phyloP scores from a whole-genome alignment of 2,113 vertebrate species.

The Podiceps cristatus region DNA sequence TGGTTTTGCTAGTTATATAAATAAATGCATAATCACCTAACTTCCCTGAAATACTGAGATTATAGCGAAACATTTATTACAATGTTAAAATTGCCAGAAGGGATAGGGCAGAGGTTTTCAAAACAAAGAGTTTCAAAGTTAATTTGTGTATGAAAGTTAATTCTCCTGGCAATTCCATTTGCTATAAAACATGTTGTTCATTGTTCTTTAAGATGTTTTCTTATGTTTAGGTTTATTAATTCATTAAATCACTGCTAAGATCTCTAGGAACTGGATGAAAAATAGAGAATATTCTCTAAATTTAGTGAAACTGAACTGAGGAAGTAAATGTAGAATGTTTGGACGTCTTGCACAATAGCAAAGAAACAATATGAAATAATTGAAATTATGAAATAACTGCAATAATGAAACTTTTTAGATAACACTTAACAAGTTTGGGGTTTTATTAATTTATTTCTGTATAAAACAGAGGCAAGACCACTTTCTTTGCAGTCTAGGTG shows the following conservation, averaged over 20 bases:
- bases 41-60: conserved; percentile 5
- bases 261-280: neutral
- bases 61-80: neutral
- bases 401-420: neutral
- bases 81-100: conserved; percentile 22
- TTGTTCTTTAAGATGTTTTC: conserved; percentile 49
- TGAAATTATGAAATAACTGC: no score
- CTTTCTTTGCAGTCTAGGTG: neutral
- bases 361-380: neutral
- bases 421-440: neutral
- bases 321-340: neutral
- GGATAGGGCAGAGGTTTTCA: conserved; percentile 50
- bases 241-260: conserved; percentile 53
- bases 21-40: conserved; percentile 2
- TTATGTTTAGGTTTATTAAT: conserved; percentile 48
- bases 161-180: conserved; percentile 39
- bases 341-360: neutral
- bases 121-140: conserved; percentile 43
- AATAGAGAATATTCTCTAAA: neutral
- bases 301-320: neutral
- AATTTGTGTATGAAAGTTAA: conserved; percentile 6
- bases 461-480: neutral
- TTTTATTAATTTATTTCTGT: neutral
- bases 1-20: neutral
- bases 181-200: conserved; percentile 31